Conservation (phyloP, 2,888 invertebrate species). For the Volucella inanis region DNA sequence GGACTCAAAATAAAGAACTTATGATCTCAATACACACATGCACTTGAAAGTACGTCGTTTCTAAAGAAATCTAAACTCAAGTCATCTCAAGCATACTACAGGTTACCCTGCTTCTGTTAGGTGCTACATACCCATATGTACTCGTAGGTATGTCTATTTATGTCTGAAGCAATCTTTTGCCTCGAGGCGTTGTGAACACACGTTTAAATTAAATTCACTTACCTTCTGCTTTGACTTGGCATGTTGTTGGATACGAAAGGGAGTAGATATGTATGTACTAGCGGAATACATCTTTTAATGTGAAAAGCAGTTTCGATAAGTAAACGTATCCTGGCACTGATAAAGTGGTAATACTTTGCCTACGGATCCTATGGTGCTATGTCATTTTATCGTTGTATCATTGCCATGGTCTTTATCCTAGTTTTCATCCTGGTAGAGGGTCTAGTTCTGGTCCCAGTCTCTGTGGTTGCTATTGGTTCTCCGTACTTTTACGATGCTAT, state of each 20-base stretch:
- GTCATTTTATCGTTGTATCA: constrained; percentile 22
- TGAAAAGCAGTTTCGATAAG: constrained; percentile 73
- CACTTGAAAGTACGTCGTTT: constrained; percentile 17
- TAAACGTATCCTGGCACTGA: constrained; percentile 72
- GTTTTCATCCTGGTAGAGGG: not conserved
- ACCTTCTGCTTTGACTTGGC: constrained; percentile 57
- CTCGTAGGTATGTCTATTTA: constrained; percentile 23
- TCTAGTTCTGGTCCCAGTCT: constrained; percentile 6
- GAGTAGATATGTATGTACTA: not conserved
- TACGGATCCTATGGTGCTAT: constrained; percentile 45
- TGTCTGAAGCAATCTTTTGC: constrained; percentile 44
- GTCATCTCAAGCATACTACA: not conserved
- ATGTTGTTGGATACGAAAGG: not conserved
- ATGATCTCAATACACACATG: constrained; percentile 41
- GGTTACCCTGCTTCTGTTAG: not conserved
- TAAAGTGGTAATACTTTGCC: constrained; percentile 72
- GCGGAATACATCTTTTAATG: constrained; percentile 65
- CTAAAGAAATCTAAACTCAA: constrained; percentile 10
- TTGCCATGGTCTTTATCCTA: constrained; percentile 32
- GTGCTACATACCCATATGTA: not conserved
- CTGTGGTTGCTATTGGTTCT: constrained; percentile 36
- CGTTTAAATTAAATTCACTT: constrained; percentile 72
- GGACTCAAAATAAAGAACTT: constrained; percentile 61
- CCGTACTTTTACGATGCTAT: constrained; percentile 35
- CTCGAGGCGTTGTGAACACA: constrained; percentile 60